These are phyloP conservation scores for Upupa epops DNA, from an alignment of 2,113 vertebrate species.

Conservation along the genomic window DNA sequence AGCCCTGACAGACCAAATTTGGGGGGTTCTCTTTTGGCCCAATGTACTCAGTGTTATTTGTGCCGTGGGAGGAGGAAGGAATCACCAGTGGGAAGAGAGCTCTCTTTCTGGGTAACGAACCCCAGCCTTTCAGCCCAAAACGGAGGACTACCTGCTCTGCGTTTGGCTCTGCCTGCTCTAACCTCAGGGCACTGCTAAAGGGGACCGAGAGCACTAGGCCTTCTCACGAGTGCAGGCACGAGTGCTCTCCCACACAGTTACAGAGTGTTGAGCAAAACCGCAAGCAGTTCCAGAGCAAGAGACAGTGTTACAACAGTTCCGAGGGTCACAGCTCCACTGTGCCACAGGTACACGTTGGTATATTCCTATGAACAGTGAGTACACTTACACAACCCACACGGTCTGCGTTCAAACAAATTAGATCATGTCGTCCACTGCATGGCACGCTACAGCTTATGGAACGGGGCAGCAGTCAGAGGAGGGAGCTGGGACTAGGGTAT, in stretches of 20 bases:
- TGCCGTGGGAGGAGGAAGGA: background rate
- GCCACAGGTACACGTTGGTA: slow-evolving; percentile 77
- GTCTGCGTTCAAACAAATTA: slow-evolving; percentile 87
- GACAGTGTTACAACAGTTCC: slow-evolving; percentile 76
- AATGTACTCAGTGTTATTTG: background rate
- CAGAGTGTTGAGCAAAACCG: slow-evolving; percentile 71
- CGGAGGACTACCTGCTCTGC: slow-evolving; percentile 28
- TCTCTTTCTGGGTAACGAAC: background rate
- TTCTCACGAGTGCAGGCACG: slow-evolving; percentile 58
- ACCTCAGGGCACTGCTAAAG: background rate
- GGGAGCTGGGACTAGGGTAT: slow-evolving; percentile 50
- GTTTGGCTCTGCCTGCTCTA: slow-evolving; percentile 18
- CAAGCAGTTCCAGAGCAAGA: slow-evolving; percentile 77
- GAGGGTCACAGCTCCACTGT: slow-evolving; percentile 72
- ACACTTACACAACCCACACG: slow-evolving; percentile 78
- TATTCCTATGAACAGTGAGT: slow-evolving; percentile 76
- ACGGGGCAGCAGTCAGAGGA: slow-evolving; percentile 66
- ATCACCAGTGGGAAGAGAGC: background rate
- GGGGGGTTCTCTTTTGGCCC: background rate
- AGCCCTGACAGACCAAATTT: no score
- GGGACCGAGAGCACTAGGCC: background rate
- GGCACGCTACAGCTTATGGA: slow-evolving; percentile 63
- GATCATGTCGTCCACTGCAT: slow-evolving; percentile 62
- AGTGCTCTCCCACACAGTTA: slow-evolving; percentile 78
- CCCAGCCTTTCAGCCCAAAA: slow-evolving; percentile 38